Evolutionary conservation across 2,797 vertebrate genomes (phyloP).

Genomic region (Linurgus olivaceus): DNA sequence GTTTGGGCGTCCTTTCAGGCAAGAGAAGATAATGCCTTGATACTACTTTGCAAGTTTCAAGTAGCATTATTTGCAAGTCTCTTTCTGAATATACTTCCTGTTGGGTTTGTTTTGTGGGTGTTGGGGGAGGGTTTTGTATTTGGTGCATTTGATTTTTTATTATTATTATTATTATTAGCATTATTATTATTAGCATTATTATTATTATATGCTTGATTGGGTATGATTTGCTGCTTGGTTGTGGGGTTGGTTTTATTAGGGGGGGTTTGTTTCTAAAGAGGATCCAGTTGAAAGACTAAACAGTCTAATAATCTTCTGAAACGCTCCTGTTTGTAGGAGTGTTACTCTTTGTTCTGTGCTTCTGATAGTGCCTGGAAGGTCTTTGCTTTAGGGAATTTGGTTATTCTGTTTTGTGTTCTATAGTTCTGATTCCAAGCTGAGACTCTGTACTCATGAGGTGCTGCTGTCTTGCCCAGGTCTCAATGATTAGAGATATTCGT

Average conservation of each 20-base stretch:
- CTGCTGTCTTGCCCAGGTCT: conserved; percentile 80
- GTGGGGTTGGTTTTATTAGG: background rate
- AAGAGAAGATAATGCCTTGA: background rate
- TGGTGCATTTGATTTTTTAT: background rate
- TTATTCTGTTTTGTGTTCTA: background rate
- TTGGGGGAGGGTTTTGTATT: background rate
- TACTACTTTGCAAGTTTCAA: background rate
- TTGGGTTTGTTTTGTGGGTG: background rate
- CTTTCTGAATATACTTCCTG: background rate
- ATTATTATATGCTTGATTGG: background rate
- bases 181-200: background rate
- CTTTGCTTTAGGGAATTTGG: background rate
- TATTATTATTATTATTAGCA: too few relatives aligned
- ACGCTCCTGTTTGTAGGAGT: background rate
- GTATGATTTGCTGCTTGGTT: background rate
- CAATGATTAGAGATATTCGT: conserved; percentile 96
- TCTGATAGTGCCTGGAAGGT: background rate
- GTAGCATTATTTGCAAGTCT: background rate
- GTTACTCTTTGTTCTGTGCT: background rate
- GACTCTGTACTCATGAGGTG: accelerated
- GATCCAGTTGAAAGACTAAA: background rate
- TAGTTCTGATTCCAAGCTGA: background rate
- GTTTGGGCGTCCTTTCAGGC: background rate
- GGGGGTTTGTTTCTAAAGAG: background rate
- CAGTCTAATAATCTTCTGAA: background rate